Percentiles rank a stretch among this genome's conserved stretches.
phyloP scores from a whole-genome alignment of 1,140 invertebrate genomes.

The Cyclargus thomasi region DNA sequence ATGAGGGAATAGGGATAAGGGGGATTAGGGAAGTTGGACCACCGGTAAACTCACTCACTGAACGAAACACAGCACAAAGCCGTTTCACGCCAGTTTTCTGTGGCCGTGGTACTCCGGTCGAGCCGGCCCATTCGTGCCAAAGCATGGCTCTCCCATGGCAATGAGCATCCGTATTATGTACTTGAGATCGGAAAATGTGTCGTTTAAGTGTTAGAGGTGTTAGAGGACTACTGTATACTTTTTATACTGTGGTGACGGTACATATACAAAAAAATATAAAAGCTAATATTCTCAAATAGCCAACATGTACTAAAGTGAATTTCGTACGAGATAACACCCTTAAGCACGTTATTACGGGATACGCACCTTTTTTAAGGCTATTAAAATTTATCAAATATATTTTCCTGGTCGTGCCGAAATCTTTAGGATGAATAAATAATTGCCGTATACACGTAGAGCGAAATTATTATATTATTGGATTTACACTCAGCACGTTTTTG shows the following conservation, averaged over 20 bases:
- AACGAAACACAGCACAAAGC: too few relatives aligned
- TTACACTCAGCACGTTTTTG: not conserved
- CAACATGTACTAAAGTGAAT: conserved; percentile 27
- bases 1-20: too few relatives aligned
- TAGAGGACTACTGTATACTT: too few relatives aligned
- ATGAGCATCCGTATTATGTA: too few relatives aligned
- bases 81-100: too few relatives aligned
- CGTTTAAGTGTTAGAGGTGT: too few relatives aligned
- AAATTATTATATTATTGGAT: conserved; percentile 13
- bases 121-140: too few relatives aligned
- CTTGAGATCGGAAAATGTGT: too few relatives aligned
- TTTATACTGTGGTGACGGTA: not conserved
- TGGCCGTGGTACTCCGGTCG: too few relatives aligned
- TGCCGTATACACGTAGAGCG: conserved; percentile 6
- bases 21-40: too few relatives aligned
- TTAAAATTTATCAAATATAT: conserved; percentile 5
- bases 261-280: not conserved
- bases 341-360: conserved; percentile 28
- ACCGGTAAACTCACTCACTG: too few relatives aligned
- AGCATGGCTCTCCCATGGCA: too few relatives aligned
- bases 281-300: conserved; percentile 6
- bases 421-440: conserved; percentile 14
- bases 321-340: conserved; percentile 29
- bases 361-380: conserved; percentile 23
- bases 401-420: not conserved